Conservation (phyloP, 2,797 vertebrate species). For the Eulemur albifrons region DNA sequence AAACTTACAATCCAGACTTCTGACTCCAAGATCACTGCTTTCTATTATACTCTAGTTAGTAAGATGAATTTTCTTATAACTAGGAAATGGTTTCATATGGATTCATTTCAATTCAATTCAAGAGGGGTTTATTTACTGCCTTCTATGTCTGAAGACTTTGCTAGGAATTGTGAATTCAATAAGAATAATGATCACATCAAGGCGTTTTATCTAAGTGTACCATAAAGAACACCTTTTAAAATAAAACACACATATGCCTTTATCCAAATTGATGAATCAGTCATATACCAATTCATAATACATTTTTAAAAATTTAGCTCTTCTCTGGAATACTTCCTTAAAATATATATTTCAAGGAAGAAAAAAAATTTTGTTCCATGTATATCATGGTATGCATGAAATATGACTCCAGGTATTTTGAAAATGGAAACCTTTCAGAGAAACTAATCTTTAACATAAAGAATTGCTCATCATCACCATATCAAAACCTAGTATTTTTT, state of each 20-base stretch:
- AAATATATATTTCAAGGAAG: constrained; percentile 23
- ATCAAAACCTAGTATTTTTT: neutral
- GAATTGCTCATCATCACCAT: neutral
- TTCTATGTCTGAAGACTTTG: neutral
- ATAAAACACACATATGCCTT: neutral
- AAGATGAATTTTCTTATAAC: neutral
- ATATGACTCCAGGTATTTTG: neutral
- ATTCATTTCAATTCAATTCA: neutral
- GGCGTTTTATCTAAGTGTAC: neutral
- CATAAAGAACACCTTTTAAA: neutral
- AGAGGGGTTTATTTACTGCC: neutral
- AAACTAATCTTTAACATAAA: neutral
- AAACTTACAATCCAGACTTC: constrained; percentile 18
- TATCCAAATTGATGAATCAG: neutral
- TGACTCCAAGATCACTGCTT: neutral
- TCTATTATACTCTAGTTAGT: neutral
- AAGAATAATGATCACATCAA: neutral
- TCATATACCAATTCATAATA: neutral
- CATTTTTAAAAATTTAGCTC: neutral
- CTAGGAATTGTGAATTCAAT: neutral
- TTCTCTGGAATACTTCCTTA: neutral
- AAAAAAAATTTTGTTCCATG: neutral
- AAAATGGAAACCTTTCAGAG: constrained; percentile 36
- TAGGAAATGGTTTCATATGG: neutral
- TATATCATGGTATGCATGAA: neutral